These are phyloP conservation scores for Phalacrocorax carbo DNA, from an alignment of 2,113 vertebrate genomes.

Conservation along the genomic window DNA sequence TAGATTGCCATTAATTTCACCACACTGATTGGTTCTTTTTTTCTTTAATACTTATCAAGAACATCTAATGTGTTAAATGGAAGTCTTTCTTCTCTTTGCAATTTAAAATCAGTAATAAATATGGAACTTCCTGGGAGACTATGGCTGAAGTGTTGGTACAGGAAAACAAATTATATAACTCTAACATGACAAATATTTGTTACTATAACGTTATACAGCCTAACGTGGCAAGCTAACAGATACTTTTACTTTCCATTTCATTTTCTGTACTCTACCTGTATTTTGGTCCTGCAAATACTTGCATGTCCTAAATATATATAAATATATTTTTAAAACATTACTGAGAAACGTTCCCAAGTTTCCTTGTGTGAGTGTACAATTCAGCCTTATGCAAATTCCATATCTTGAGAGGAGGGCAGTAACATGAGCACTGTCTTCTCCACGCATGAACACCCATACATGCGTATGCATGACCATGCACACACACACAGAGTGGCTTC, in stretches of 20 bases:
- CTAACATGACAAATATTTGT: not conserved
- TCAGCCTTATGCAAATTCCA: not conserved
- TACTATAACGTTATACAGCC: not conserved
- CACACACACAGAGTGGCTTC: accelerated
- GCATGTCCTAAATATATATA: too few relatives aligned
- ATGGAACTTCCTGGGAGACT: not conserved
- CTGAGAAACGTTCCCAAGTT: not conserved
- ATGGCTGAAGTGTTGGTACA: not conserved
- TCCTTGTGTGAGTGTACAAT: not conserved
- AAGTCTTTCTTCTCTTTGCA: not conserved
- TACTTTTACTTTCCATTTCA: not conserved
- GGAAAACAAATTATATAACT: not conserved
- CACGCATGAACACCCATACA: accelerated
- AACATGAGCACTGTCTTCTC: not conserved
- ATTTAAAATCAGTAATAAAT: not conserved
- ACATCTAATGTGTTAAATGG: not conserved
- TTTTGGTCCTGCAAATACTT: not conserved
- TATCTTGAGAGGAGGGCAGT: not conserved
- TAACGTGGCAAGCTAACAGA: not conserved
- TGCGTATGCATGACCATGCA: accelerated
- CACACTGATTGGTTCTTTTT: not conserved
- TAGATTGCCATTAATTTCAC: not conserved
- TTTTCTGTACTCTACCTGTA: not conserved
- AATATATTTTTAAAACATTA: too few relatives aligned
- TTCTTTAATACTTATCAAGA: not conserved